Percentiles rank a stretch among this genome's conserved stretches.
These are phyloP conservation scores for Cynodonichthys magdalenae DNA, from an alignment of 2,797 vertebrate species.

Conservation along the genomic window DNA sequence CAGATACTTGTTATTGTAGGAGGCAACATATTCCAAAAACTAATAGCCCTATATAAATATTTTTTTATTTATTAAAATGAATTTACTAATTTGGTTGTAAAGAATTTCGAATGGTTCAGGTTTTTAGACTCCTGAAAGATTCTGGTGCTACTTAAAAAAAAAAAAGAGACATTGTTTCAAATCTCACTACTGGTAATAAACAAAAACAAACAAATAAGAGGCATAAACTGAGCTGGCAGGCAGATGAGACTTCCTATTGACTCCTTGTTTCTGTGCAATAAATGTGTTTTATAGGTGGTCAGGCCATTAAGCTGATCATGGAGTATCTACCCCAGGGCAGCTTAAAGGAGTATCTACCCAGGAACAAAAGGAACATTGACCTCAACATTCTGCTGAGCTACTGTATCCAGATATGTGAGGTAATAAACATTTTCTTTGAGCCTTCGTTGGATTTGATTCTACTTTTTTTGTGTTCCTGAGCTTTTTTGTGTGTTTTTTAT, in stretches of 20 bases:
- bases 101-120: no score
- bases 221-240: neutral
- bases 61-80: no score
- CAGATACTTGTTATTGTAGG: no score
- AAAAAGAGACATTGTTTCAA: no score
- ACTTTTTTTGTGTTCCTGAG: neutral
- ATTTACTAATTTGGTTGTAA: no score
- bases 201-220: neutral
- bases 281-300: constrained; percentile 83
- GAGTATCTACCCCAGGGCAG: constrained; percentile 96
- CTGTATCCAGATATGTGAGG: constrained; percentile 93
- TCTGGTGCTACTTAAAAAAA: no score
- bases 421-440: constrained; percentile 51
- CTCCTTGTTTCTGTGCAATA: no score
- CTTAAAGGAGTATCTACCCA: constrained; percentile 94
- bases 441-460: neutral
- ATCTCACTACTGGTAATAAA: no score
- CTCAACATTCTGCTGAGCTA: constrained; percentile 90
- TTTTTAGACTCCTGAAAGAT: no score
- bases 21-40: no score
- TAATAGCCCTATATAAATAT: no score
- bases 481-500: neutral
- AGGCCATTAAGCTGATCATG: constrained; percentile 96
- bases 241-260: neutral
- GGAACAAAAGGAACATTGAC: constrained; percentile 86